Evolutionary conservation across 2,888 invertebrate species (phyloP).

Genomic region (Norana najaformis): DNA sequence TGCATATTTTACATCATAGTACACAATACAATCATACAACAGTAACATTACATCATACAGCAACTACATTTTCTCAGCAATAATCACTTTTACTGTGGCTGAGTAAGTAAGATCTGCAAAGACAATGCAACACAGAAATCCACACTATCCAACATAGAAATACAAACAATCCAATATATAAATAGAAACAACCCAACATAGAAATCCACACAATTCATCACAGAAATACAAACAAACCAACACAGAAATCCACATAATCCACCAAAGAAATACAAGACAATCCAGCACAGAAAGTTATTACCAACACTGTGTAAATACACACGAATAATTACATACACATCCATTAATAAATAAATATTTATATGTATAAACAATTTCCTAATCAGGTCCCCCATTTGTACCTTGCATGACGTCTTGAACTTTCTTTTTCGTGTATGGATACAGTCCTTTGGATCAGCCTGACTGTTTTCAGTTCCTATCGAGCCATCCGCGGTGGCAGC

Average conservation of each 20-base stretch:
- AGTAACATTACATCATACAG: not conserved
- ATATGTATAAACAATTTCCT: not conserved
- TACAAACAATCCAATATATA: not conserved
- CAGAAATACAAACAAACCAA: not conserved
- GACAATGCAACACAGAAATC: not conserved
- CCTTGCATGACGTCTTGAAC: constrained; percentile 6
- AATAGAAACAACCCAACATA: not conserved
- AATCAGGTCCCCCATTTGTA: not conserved
- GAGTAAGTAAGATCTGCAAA: not conserved
- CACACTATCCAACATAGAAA: not conserved
- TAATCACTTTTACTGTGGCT: not conserved
- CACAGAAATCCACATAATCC: not conserved
- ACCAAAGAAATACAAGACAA: not conserved
- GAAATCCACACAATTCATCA: not conserved
- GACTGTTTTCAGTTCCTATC: not conserved
- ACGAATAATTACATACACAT: not conserved
- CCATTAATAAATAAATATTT: not conserved
- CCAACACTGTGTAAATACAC: not conserved
- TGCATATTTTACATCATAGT: not conserved
- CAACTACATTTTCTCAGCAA: not conserved
- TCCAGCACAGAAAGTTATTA: not conserved
- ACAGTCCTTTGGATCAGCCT: not conserved
- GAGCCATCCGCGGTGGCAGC: not conserved
- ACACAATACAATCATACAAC: not conserved
- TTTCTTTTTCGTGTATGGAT: constrained; percentile 21